Percentiles rank a stretch among this genome's conserved stretches.
Evolutionary conservation across 2,797 vertebrate genomes (phyloP).

Genomic region (Sebastes hubbsi): DNA sequence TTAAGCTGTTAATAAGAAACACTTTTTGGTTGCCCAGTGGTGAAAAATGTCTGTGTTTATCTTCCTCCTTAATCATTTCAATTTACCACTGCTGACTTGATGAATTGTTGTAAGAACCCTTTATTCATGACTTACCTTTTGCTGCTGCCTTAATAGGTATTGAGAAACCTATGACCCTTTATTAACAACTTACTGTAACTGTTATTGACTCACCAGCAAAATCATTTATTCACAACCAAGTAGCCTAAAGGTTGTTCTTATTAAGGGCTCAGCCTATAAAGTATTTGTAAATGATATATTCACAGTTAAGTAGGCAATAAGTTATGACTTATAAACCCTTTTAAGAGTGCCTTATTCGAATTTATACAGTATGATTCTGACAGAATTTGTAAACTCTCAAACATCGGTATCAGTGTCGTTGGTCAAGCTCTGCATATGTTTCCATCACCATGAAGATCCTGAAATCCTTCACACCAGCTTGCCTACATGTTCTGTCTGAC

Average conservation of each 20-base stretch:
- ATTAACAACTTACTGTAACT: not conserved
- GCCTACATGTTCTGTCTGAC: slow-evolving; percentile 19
- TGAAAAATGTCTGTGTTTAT: not conserved
- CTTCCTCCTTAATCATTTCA: not conserved
- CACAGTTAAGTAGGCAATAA: not conserved
- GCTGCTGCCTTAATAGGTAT: not conserved
- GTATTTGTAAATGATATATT: not conserved
- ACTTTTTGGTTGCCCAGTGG: not conserved
- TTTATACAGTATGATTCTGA: not conserved
- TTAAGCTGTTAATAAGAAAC: not conserved
- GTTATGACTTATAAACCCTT: not conserved
- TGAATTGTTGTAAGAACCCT: not conserved
- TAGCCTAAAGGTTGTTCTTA: not conserved
- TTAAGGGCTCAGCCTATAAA: not conserved
- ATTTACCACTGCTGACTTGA: not conserved
- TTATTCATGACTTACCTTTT: not conserved
- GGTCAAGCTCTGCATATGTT: slow-evolving; percentile 1
- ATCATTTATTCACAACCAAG: not conserved
- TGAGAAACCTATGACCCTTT: not conserved
- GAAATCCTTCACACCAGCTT: slow-evolving; percentile 38
- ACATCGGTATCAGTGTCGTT: not conserved
- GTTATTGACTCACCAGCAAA: not conserved
- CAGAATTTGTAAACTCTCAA: not conserved
- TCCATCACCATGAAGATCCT: slow-evolving; percentile 20
- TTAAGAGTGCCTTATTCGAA: not conserved